Percentiles rank a stretch among this genome's conserved stretches.
phyloP scores from a whole-genome alignment of 2,888 invertebrate genomes.

The Allacma fusca region DNA sequence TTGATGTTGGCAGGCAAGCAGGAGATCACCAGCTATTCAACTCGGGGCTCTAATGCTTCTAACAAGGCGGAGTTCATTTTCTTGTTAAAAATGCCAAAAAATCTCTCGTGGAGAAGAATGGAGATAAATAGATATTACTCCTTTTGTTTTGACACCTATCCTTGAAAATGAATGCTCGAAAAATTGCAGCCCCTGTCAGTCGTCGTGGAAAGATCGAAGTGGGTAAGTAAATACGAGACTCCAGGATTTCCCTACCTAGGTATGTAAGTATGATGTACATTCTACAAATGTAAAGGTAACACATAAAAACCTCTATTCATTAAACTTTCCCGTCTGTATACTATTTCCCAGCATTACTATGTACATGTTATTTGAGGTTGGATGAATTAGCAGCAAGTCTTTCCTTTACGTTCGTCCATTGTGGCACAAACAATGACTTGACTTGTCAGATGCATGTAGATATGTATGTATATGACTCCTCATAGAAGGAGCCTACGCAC shows the following conservation, averaged over 20 bases:
- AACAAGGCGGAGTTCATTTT: conserved; percentile 32
- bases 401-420: neutral
- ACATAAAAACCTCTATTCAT: too few species aligned
- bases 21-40: neutral
- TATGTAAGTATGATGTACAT: conserved; percentile 1
- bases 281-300: too few species aligned
- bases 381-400: neutral
- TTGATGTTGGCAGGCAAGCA: neutral
- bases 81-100: conserved; percentile 31
- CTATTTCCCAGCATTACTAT: too few species aligned
- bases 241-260: neutral
- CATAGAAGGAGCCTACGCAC: too few species aligned
- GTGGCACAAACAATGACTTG: neutral
- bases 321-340: too few species aligned
- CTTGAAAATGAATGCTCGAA: neutral
- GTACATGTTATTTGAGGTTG: too few species aligned
- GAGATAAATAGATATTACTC: conserved; percentile 35
- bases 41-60: neutral
- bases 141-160: conserved; percentile 34
- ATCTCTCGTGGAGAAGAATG: neutral
- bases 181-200: neutral
- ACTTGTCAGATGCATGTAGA: too few species aligned
- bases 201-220: neutral
- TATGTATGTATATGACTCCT: too few species aligned
- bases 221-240: neutral